Evolutionary conservation across 92 coral and sea anemone genomes (phyloP).

Genomic region (Scolanthus callimorphus): DNA sequence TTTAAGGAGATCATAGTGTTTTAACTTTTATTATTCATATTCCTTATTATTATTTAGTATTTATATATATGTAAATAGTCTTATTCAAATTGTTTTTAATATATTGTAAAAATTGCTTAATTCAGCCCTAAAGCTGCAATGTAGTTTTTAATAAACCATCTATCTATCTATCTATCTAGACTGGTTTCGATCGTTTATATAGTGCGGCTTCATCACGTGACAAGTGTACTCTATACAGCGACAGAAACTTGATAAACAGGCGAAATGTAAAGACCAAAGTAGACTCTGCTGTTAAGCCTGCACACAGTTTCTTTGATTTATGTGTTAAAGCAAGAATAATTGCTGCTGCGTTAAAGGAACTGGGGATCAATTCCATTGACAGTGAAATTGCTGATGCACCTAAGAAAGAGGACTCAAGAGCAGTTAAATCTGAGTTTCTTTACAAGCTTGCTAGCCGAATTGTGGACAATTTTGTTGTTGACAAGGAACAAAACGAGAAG

Average conservation of each 20-base stretch:
- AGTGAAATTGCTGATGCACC: slow-evolving; percentile 21
- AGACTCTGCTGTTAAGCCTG: slow-evolving; percentile 50
- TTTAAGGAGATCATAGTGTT: too few species aligned
- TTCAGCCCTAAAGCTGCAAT: too few species aligned
- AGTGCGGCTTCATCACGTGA: slow-evolving; percentile 40
- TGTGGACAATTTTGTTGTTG: slow-evolving; percentile 29
- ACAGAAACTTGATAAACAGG: slow-evolving; percentile 39
- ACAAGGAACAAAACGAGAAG: slow-evolving; percentile 19
- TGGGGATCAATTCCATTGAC: slow-evolving; percentile 22
- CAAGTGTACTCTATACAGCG: slow-evolving; percentile 54
- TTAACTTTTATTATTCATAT: too few species aligned
- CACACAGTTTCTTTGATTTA: slow-evolving; percentile 38
- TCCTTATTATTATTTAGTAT: too few species aligned
- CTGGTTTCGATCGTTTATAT: slow-evolving; percentile 35
- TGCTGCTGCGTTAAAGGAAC: slow-evolving; percentile 35
- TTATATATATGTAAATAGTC: too few species aligned
- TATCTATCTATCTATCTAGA: too few species aligned
- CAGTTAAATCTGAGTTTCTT: slow-evolving; percentile 21
- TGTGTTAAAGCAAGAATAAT: slow-evolving; percentile 34
- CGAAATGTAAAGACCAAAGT: slow-evolving; percentile 37
- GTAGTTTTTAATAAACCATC: too few species aligned
- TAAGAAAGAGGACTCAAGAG: slow-evolving; percentile 13
- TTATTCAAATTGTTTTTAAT: too few species aligned
- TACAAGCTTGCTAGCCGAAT: slow-evolving; percentile 14
- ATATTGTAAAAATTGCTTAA: too few species aligned